Evolutionary conservation across 2,797 vertebrate genomes (phyloP), one percentile per base, ranked within the genome.

Genomic region (Borostomias antarcticus): DNA sequence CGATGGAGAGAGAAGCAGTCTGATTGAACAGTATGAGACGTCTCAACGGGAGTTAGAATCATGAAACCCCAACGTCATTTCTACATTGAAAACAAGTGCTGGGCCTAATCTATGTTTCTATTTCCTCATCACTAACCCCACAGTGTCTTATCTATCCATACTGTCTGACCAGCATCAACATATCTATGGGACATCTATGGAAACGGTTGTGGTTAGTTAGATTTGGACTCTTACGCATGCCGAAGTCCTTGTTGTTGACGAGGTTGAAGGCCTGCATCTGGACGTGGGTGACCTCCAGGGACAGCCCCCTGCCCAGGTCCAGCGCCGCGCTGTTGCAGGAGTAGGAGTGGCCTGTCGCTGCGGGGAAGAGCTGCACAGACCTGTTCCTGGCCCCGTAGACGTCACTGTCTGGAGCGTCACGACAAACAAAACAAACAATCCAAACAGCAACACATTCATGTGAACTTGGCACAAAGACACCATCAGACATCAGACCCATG

Each of bases 231-330:
- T 88, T 84, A 93, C 92, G 0, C 0, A 2, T 0, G 29, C 91
- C 91, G 29, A 92, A 93, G 0, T 68, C 33, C 0, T 58, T 29
- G 35, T 1, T 30, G 0, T 76, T 75, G 59, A 81, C 80, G 35
- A 93, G 61, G 58, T 91, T 83, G 76, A 90, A 91, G 59, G 86
- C 91, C 80, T 93, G 92, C 52, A 89, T 40, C 64, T 2, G 56
- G 64, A 84, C 64, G 0, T 84, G 17, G 2, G 0, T 61, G 25
- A 91, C 21, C 0, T 90, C 86, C 43, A 93, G 75, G 63, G 48
- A 82, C 19, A 88, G 66, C 3, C 81, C 74, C 0, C 40, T 0
- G 0, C 88, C 91, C 85, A 93, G 68, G 72, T 40, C 45, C 23
- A 93, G 0, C 0, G 81, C 77, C 0, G 89, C 74, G 0, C 2